Evolutionary conservation across 2,888 invertebrate species (phyloP), one percentile per base, ranked within the genome.

Genomic region (Ophion obscuratus): DNA sequence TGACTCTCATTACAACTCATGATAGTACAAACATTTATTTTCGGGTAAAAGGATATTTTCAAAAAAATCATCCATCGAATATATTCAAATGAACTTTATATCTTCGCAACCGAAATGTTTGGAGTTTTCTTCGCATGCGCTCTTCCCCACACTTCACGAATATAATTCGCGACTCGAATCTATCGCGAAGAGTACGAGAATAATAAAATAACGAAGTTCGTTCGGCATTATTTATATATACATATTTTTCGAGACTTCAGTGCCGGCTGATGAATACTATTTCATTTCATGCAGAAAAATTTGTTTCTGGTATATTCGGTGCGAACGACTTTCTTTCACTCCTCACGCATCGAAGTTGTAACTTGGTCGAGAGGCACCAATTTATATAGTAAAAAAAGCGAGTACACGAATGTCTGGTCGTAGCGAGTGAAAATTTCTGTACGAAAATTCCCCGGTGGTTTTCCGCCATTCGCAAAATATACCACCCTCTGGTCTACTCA

Each of bases 371-470:
- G 47, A 44, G 59, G 57, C 59, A 61, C 31, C 68, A 78, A 78
- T 68, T 70, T 59, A 36, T 57, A 40, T 66, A 40, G 17, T 24
- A 53, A 77, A 77, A 77, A 79, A 44, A 79, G 36, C 10, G 53
- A 71, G 31, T 20, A 53, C 27, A 44, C 24, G 57, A 47, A 71
- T 61, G 40, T 79, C 67, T 40, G 62, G 70, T 59, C 27, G 47
- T 14, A 61, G 83, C 77, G 71, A 83, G 78, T 87, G 76, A 62
- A 80, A 84, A 86, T 84, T 81, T 83, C 77, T 81, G 81, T 68
- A 75, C 74, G 74, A 70, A 86, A 83, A 86, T 86, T 83, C 87
- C 87, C 87, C 66, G 44, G 88, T 81, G 87, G 78, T 81, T 87
- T 85, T 81, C 67, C 84, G 78, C 24, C 57, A 24, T 81, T 73